Evolutionary conservation across 2,888 invertebrate species (phyloP), one percentile per base, ranked within the genome.

Genomic region (Hecatera dysodea): DNA sequence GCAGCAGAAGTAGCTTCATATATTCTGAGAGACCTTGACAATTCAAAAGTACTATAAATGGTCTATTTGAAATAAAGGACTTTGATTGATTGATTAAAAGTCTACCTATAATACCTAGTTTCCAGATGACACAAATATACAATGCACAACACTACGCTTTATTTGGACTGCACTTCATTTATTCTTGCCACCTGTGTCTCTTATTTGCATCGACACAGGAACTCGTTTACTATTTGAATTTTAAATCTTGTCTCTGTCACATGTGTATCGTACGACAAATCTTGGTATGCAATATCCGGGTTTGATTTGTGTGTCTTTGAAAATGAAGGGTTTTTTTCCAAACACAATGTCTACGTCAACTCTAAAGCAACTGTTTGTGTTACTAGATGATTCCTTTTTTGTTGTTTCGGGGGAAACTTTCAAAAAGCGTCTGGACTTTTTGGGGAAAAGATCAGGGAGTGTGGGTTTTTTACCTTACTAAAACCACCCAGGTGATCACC

Each of bases 151-250:
- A 65, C 15, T 15, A 44, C 29, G 46, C 29, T 52, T 46, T 44
- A 39, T 27, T 61, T 3, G 17, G 48, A 67, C 5, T 11, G n/a
- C 44, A 46, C 67, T 67, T 67, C 39, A 72, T 80, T 64, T 60
- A 56, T 80, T 61, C 65, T 62, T 42, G 29, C 29, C 74, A 67
- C 55, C 63, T 77, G 66, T 8, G 53, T 42, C 24, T 24, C 48
- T 57, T 60, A 63, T 59, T 61, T 65, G 60, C 68, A 71, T 67
- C 53, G 64, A 57, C 62, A 72, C 50, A 55, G 56, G 59, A 68
- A 62, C 67, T 66, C 11, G 61, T 75, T 60, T 48, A 67, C 33
- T 19, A 82, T 83, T 83, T 81, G 75, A 84, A 83, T 81, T 84
- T 84, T 61, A 84, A 84, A 84, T 83, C 22, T 60, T 6, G 19